Evolutionary conservation across 2,888 invertebrate species (phyloP).

Genomic region (Drosophila macrospina): DNA sequence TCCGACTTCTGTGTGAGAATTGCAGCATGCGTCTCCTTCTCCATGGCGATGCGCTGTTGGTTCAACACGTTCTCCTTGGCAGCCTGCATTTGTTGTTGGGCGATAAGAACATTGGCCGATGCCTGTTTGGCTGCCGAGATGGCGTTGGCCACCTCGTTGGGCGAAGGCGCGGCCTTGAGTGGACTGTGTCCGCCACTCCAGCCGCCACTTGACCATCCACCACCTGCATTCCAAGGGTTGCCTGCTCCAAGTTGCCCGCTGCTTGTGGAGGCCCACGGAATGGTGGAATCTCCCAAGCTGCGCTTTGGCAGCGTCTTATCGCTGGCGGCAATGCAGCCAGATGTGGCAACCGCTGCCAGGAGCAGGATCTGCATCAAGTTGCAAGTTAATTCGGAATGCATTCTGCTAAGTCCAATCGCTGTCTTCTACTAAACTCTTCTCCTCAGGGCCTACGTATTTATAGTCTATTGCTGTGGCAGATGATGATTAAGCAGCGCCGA

Average conservation of each 20-base stretch:
- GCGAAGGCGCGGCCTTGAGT: slow-evolving; percentile 84
- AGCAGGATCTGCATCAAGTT: slow-evolving; percentile 37
- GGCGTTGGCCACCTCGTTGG: slow-evolving; percentile 90
- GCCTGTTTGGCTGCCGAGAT: slow-evolving; percentile 91
- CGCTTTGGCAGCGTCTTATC: slow-evolving; percentile 74
- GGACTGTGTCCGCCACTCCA: slow-evolving; percentile 47
- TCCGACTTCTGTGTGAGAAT: slow-evolving; percentile 88
- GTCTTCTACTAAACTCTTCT: slow-evolving; percentile 39
- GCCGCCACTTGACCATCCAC: slow-evolving; percentile 47
- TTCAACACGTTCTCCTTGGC: slow-evolving; percentile 90
- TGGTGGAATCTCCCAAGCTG: slow-evolving; percentile 64
- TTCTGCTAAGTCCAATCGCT: slow-evolving; percentile 29
- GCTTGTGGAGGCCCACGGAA: slow-evolving; percentile 59
- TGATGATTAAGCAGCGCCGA: slow-evolving; percentile 2
- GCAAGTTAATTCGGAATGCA: slow-evolving; percentile 15
- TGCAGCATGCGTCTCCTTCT: slow-evolving; percentile 90
- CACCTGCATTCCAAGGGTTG: slow-evolving; percentile 48
- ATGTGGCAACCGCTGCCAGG: slow-evolving; percentile 19
- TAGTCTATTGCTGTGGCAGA: slow-evolving; percentile 43
- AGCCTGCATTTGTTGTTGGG: slow-evolving; percentile 90
- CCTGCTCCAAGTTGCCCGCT: slow-evolving; percentile 43
- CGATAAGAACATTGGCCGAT: slow-evolving; percentile 89
- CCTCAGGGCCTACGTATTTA: slow-evolving; percentile 58
- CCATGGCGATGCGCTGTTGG: slow-evolving; percentile 90
- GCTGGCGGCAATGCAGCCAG: slow-evolving; percentile 27